Conservation (phyloP, 2,888 invertebrate species). For the Pasiphila rectangulata region DNA sequence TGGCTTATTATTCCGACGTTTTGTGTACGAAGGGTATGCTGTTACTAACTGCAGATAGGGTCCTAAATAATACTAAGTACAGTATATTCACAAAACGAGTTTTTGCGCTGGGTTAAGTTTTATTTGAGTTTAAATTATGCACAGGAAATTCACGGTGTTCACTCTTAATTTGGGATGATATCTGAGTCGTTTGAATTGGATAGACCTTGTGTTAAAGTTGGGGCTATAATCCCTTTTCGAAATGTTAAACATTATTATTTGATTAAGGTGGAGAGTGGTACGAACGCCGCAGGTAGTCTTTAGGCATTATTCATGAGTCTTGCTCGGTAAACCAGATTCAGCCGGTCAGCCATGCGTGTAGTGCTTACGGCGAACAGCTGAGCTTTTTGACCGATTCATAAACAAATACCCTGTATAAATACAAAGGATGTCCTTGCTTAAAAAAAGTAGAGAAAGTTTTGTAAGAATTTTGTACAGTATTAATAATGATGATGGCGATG, state of each 20-base stretch:
- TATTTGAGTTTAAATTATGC: slow-evolving; percentile 16
- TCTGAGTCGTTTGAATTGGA: slow-evolving; percentile 11
- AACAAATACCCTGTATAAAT: background rate
- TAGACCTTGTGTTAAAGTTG: slow-evolving; percentile 7
- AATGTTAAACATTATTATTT: slow-evolving; percentile 28
- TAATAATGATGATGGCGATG: slow-evolving; percentile 43
- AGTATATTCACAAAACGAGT: slow-evolving; percentile 26
- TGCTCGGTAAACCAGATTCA: background rate
- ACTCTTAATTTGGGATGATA: slow-evolving; percentile 14
- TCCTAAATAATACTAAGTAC: slow-evolving; percentile 28
- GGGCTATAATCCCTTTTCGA: slow-evolving; percentile 22
- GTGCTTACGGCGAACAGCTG: background rate
- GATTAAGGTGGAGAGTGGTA: slow-evolving; percentile 2
- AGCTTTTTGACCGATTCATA: background rate
- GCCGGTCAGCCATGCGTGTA: slow-evolving; percentile 1
- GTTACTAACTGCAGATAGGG: slow-evolving; percentile 31
- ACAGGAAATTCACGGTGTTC: slow-evolving; percentile 14
- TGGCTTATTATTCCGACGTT: slow-evolving; percentile 31
- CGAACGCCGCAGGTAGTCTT: slow-evolving; percentile 1
- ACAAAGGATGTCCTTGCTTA: slow-evolving; percentile 1
- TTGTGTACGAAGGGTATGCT: slow-evolving; percentile 29
- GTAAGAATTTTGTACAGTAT: slow-evolving; percentile 35
- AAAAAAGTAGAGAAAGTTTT: slow-evolving; percentile 24
- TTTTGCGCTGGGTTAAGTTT: slow-evolving; percentile 14
- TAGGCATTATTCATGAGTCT: background rate